Evolutionary conservation across 2,888 invertebrate genomes (phyloP), one percentile per base, ranked within the genome.

Genomic region (Limnephilus lunatus): DNA sequence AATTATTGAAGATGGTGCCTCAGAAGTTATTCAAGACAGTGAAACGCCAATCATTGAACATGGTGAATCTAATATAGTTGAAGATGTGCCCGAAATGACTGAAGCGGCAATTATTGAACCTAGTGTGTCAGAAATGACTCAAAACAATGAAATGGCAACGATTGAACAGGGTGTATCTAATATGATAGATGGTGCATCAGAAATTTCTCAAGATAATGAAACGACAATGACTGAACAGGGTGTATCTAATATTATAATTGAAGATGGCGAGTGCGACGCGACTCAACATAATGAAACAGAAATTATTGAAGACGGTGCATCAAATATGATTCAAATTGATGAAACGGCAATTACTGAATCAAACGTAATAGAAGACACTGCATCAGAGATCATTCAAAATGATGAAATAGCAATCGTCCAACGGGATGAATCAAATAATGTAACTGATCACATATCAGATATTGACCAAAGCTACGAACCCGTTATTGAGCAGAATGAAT

Each of bases 211-310:
- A 32, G 53, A 48, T 48, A 53, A 68, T 19, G 39, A 25, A 68
- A 19, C 35, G 1, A 68, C 81, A 32, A 68, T 53, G 44, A 25
- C 81, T 68, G 44, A 32, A 5, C 30, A 32, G 32, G 25, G 81
- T 85, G 86, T 44, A 31, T 68, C 86, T 39, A 80, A 91, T 81
- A 87, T 81, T 30, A 19, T 88, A 32, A 15, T 68, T 2, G 68
- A 68, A 53, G 53, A 48, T 85, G n/a, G 39, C 12, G 85, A 39
- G 25, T 85, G 44, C 15, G 39, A 85, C 25, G 39, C 39, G 12
- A 85, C 85, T 85, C 32, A 85, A 85, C 39, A 3, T 7, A 25
- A 85, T 35, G 39, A 25, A 25, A 32, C 39, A 5, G 85, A 85
- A 19, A 35, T 35, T 4, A n/a, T 4, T 39, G 85, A 39, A 39